Evolutionary conservation across 2,797 vertebrate species (phyloP).

Genomic region (Notolabrus celidotus): DNA sequence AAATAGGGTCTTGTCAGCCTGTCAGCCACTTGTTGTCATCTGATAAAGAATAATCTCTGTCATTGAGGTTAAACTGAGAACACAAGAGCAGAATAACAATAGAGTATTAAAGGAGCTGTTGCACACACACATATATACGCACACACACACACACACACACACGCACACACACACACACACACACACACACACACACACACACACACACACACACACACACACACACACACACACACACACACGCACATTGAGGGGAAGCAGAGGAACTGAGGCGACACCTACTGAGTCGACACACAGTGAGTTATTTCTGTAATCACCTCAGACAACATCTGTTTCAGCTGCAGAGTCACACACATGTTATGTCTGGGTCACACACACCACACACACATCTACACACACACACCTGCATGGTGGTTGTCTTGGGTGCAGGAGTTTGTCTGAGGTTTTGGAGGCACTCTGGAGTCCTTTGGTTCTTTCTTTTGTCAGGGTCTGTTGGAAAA

Average conservation of each 20-base stretch:
- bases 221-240: conserved; percentile 3
- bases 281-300: conserved; percentile 36
- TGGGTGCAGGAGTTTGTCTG: not conserved
- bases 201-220: not conserved
- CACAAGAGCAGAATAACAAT: conserved; percentile 2
- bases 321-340: conserved; percentile 54
- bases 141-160: conserved; percentile 4
- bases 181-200: not conserved
- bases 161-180: not conserved
- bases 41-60: not conserved
- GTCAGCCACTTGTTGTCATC: too few relatives aligned
- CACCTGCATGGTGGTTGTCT: not conserved
- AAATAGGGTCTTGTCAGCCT: too few relatives aligned
- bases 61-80: not conserved
- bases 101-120: conserved; percentile 2
- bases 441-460: not conserved
- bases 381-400: conserved; percentile 1
- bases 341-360: conserved; percentile 13
- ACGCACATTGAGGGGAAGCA: conserved; percentile 45
- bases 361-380: conserved; percentile 24
- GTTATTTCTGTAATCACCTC: conserved; percentile 33
- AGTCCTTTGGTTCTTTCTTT: not conserved
- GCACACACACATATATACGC: too few relatives aligned
- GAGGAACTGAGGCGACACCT: conserved; percentile 50
- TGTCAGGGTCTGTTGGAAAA: not conserved